Evolutionary conservation across 2,113 vertebrate genomes (phyloP).

Genomic region (Gopherus flavomarginatus): DNA sequence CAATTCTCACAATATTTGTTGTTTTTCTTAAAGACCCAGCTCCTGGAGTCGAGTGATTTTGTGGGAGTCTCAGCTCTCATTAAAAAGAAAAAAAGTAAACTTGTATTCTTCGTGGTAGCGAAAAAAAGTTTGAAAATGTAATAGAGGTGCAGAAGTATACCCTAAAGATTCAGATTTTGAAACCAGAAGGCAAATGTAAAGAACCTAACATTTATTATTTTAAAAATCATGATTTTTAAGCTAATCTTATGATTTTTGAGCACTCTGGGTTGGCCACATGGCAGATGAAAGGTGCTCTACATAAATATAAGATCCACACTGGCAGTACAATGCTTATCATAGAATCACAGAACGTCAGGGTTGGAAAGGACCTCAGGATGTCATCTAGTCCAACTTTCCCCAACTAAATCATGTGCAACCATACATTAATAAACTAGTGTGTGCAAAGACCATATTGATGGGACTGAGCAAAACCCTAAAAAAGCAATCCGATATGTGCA

Average conservation of each 20-base stretch:
- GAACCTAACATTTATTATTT: background rate
- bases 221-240: background rate
- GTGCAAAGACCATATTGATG: background rate
- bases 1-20: background rate
- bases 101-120: background rate
- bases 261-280: background rate
- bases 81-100: background rate
- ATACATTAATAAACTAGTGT: constrained; percentile 7
- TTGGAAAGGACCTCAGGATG: no score
- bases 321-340: background rate
- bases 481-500: background rate
- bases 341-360: no score
- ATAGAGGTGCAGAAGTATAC: background rate
- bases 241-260: background rate
- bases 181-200: background rate
- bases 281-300: background rate
- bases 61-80: background rate
- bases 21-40: background rate
- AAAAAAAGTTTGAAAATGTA: background rate
- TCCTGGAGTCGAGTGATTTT: background rate
- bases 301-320: background rate
- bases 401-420: background rate
- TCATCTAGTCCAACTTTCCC: no score
- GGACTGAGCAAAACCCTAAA: background rate
- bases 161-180: background rate